Evolutionary conservation across 2,113 vertebrate genomes (phyloP).

Genomic region (Onychostruthus taczanowskii): DNA sequence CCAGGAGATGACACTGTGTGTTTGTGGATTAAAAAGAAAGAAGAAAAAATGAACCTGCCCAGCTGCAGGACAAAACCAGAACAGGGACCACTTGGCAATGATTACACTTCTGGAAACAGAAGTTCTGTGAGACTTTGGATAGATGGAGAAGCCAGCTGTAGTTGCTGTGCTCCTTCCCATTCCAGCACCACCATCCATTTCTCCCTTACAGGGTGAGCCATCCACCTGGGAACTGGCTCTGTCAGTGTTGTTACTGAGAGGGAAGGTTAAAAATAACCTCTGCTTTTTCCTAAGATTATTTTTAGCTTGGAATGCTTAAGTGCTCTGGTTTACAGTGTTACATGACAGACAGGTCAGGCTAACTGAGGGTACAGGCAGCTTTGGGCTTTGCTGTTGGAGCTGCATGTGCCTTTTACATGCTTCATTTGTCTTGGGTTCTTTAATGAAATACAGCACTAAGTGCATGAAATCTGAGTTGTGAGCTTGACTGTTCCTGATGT

Average conservation of each 20-base stretch:
- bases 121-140: background rate
- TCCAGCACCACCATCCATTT: background rate
- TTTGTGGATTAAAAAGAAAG: background rate
- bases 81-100: background rate
- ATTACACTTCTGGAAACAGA: background rate
- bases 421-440: background rate
- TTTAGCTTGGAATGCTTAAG: slow-evolving; percentile 20
- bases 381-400: background rate
- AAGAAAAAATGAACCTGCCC: background rate
- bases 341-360: background rate
- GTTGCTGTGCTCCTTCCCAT: background rate
- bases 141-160: background rate
- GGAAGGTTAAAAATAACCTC: slow-evolving; percentile 25
- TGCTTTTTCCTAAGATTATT: background rate
- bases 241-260: background rate
- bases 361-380: background rate
- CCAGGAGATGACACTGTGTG: background rate
- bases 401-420: background rate
- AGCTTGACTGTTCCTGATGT: background rate
- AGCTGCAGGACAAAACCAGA: background rate
- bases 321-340: background rate
- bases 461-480: background rate
- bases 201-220: background rate
- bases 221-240: background rate
- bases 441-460: background rate